Percentiles rank a stretch among this genome's conserved stretches.
These are phyloP conservation scores for Gortyna flavago DNA, from an alignment of 2,888 invertebrate species.

Conservation along the genomic window DNA sequence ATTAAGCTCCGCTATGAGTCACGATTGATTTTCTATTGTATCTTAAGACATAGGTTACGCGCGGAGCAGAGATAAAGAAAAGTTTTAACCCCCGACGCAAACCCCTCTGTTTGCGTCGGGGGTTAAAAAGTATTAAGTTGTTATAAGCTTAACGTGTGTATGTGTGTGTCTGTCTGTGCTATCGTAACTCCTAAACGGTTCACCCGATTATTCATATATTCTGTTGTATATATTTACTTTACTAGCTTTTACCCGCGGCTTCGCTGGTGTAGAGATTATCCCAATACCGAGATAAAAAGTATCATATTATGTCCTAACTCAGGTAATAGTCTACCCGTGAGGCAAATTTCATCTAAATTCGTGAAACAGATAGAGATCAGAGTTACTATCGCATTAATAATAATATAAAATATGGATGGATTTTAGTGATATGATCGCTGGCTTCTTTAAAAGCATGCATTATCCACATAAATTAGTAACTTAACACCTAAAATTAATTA, in stretches of 20 bases:
- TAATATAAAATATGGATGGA: background rate
- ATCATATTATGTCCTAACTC: no score
- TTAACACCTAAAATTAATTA: background rate
- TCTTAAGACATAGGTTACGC: no score
- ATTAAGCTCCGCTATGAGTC: no score
- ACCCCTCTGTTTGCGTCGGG: no score
- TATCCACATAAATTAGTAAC: background rate
- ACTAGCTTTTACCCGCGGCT: no score
- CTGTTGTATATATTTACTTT: background rate
- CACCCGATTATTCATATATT: background rate
- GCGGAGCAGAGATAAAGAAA: background rate
- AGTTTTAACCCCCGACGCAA: background rate
- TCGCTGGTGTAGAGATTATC: no score
- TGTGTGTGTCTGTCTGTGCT: background rate
- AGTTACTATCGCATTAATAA: background rate
- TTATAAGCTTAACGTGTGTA: background rate
- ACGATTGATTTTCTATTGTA: no score
- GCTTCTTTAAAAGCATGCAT: background rate
- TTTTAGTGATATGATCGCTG: background rate
- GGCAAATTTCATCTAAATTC: no score
- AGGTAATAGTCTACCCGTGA: no score
- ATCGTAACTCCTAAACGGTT: background rate
- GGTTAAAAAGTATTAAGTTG: no score
- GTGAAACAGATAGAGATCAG: no score
- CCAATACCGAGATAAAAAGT: no score